Evolutionary conservation across 2,113 vertebrate species (phyloP).

Genomic region (Eulemur rufifrons): DNA sequence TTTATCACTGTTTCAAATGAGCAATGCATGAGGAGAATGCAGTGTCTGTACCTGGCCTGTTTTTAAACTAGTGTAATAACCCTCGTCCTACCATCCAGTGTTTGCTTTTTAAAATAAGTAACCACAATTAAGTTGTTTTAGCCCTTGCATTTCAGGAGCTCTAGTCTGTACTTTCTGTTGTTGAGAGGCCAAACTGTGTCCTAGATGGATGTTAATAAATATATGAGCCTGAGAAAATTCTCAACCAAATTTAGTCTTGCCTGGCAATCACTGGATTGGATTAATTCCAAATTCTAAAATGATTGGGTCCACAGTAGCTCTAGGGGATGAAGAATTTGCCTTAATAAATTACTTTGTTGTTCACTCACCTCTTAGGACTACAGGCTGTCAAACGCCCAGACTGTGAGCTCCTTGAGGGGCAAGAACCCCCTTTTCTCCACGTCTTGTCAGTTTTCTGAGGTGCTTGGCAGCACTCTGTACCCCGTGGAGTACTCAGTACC

Average conservation of each 20-base stretch:
- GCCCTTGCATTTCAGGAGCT: neutral
- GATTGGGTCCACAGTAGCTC: neutral
- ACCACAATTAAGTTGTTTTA: neutral
- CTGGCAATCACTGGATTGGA: conserved; percentile 10
- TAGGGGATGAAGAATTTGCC: conserved; percentile 43
- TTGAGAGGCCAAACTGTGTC: neutral
- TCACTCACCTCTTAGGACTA: neutral
- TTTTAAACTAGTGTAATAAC: conserved; percentile 35
- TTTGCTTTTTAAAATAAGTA: conserved; percentile 52
- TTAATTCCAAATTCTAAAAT: neutral
- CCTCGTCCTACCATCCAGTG: neutral
- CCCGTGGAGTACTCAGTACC: conserved; percentile 40
- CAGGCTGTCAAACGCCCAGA: neutral
- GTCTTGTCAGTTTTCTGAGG: neutral
- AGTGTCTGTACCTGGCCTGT: neutral
- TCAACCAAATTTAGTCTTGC: neutral
- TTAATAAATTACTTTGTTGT: conserved; percentile 23
- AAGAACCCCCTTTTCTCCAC: neutral
- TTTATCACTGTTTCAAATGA: conserved; percentile 49
- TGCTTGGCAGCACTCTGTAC: neutral
- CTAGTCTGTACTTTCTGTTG: neutral
- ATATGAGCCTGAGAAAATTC: conserved; percentile 39
- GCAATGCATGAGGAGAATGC: neutral
- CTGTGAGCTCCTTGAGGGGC: neutral
- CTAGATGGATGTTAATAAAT: neutral